Evolutionary conservation across 2,888 invertebrate species (phyloP), one percentile per base, ranked within the genome.

Genomic region (Xestia ashworthii): DNA sequence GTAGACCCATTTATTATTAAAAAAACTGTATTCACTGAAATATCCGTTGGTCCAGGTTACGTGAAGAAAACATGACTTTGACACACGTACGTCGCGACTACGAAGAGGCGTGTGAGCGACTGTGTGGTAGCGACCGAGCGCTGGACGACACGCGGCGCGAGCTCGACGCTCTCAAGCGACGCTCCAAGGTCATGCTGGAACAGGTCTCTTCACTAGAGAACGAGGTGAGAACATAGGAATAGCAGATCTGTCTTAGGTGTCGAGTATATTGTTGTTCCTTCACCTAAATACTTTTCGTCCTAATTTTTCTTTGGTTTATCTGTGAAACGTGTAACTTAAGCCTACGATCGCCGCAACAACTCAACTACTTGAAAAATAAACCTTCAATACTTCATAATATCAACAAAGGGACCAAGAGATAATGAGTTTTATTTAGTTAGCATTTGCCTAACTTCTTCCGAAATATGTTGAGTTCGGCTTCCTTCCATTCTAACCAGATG

Each of bases 31-130:
- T 25, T 58, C 6, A 25, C 25, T 16, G 6, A 41, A 5, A 41
- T 64, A n/a, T 65, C n/a, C 44, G 16, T 53, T 50, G 41, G 6
- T 8, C 0, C 85, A 96, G 96, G 84, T 82, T 96, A 16, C 95
- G 96, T 1, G 96, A 96, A 71, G 96, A 96, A 82, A 96, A 95
- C 79, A 85, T 90, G 73, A 84, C 90, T 0, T 78, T 96, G 67
- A 83, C 87, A 0, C 87, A 92, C 81, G 88, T 93, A 3, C 93
- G 94, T 0, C 92, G 90, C 53, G 96, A 96, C 88, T 95, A 95
- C 81, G 96, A 96, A 64, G 96, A 96, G 38, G 92, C 91, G 14
- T 93, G 94, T 82, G 96, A 96, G 83, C 91, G 95, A 0, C 90
- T 95, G 76, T 86, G 90, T 62, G 82, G 77, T 79, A 92, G 89